phyloP scores from a whole-genome alignment of 2,888 invertebrate species.

The Polylopha cassiicola region DNA sequence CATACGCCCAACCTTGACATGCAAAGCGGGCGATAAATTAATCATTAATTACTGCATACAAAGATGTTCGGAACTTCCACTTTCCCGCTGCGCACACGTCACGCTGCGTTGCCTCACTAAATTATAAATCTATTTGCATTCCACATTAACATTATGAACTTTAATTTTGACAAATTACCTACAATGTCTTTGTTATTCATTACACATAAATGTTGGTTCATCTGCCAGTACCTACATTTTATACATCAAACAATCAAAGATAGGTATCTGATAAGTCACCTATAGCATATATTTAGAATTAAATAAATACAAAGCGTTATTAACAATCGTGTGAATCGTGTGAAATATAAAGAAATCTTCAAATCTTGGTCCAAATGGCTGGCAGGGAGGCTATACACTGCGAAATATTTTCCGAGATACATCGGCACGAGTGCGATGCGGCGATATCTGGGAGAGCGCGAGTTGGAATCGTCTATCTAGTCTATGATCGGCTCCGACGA shows the following conservation, averaged over 20 bases:
- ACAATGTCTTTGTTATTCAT: too few relatives aligned
- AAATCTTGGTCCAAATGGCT: conserved; percentile 56
- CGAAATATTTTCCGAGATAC: conserved; percentile 73
- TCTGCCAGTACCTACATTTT: too few relatives aligned
- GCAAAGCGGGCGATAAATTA: conserved; percentile 4
- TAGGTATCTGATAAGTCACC: too few relatives aligned
- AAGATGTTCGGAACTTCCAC: conserved; percentile 14
- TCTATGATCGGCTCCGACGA: conserved; percentile 72
- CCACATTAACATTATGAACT: too few relatives aligned
- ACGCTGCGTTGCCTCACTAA: conserved; percentile 16
- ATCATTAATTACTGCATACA: conserved; percentile 18
- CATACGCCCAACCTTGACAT: too few relatives aligned
- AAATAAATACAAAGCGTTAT: conserved; percentile 13
- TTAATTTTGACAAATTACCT: too few relatives aligned
- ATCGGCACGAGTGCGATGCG: conserved; percentile 73
- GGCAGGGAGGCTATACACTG: conserved; percentile 44
- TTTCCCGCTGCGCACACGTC: conserved; percentile 13
- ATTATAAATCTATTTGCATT: conserved; percentile 18
- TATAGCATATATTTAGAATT: conserved; percentile 14
- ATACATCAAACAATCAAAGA: too few relatives aligned
- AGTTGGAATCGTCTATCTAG: conserved; percentile 73
- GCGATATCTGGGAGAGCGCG: conserved; percentile 66
- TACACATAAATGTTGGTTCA: too few relatives aligned
- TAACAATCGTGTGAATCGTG: conserved; percentile 40
- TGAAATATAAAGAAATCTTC: conserved; percentile 66